A percentile compares a stretch with the other conserved stretches of the same genome.
These are phyloP conservation scores for Herminia tarsipennalis DNA, from an alignment of 2,888 invertebrate genomes.

Conservation along the genomic window DNA sequence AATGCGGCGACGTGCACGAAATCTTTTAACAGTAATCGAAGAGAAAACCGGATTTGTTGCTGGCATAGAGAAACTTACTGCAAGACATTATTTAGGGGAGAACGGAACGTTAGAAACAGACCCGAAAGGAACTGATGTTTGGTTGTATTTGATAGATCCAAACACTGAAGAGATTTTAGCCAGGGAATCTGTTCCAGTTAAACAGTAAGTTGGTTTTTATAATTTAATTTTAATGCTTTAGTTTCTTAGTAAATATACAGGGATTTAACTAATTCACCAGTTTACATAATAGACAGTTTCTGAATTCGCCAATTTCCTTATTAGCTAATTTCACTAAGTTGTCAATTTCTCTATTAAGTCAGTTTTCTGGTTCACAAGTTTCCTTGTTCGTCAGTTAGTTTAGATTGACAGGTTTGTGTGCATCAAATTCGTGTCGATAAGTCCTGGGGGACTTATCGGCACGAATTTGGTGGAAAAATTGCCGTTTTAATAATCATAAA, in stretches of 20 bases:
- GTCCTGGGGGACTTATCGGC: no score
- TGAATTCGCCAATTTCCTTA: no score
- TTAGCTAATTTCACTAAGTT: no score
- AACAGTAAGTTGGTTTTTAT: conserved; percentile 81
- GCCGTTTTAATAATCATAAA: no score
- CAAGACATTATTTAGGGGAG: conserved; percentile 89
- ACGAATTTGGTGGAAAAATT: no score
- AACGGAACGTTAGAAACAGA: conserved; percentile 92
- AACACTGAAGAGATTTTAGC: conserved; percentile 89
- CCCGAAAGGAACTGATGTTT: conserved; percentile 92
- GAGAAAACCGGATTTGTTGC: conserved; percentile 91
- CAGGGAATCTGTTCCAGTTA: conserved; percentile 89
- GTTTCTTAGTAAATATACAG: background rate
- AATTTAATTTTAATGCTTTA: background rate
- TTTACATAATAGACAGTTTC: no score
- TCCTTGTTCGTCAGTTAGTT: no score
- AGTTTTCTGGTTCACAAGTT: no score
- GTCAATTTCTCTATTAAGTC: no score
- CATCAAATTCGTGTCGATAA: no score
- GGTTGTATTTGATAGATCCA: conserved; percentile 95
- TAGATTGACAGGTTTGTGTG: no score
- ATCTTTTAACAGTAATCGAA: conserved; percentile 87
- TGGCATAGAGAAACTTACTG: conserved; percentile 94
- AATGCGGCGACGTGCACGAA: conserved; percentile 83
- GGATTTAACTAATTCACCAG: no score